A percentile compares a stretch with the other conserved stretches of the same genome.
phyloP scores from a whole-genome alignment of 1,140 invertebrate species.

The Tetranychus cinnabarinus region DNA sequence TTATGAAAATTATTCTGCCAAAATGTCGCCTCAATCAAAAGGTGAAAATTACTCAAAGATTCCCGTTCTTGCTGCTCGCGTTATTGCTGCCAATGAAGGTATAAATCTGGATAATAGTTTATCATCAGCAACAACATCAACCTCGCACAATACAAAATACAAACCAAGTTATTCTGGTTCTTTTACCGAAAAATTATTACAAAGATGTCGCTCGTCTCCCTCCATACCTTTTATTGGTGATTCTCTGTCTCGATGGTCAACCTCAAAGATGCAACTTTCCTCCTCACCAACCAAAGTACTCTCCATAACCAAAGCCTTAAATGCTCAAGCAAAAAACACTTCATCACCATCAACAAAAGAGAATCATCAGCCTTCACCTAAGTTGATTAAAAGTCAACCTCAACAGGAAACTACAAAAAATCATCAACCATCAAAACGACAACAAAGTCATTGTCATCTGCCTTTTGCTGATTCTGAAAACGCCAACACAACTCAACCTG shows the following conservation, averaged over 20 bases:
- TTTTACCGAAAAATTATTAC: conserved; percentile 1
- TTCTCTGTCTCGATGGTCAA: not conserved
- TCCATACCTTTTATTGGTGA: not conserved
- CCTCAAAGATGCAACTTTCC: not conserved
- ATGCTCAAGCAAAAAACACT: too few species aligned
- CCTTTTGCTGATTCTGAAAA: too few species aligned
- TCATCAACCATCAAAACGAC: too few species aligned
- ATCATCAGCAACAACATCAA: not conserved
- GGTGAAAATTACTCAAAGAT: conserved; percentile 1
- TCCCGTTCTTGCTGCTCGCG: not conserved
- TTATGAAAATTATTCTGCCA: too few species aligned
- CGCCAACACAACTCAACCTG: too few species aligned
- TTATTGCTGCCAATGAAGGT: not conserved
- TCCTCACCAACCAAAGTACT: not conserved
- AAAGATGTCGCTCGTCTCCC: not conserved
- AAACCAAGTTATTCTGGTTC: not conserved
- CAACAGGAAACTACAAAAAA: too few species aligned
- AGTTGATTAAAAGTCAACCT: too few species aligned
- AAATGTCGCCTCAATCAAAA: not conserved
- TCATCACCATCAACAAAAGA: too few species aligned
- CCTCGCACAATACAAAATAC: not conserved
- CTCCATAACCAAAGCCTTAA: not conserved
- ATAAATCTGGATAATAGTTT: too few species aligned
- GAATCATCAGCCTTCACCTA: too few species aligned
- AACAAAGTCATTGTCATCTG: too few species aligned